Percentiles rank a stretch among this genome's conserved stretches.
Evolutionary conservation across 1,140 invertebrate genomes (phyloP).

Genomic region (Bombus ignitus): DNA sequence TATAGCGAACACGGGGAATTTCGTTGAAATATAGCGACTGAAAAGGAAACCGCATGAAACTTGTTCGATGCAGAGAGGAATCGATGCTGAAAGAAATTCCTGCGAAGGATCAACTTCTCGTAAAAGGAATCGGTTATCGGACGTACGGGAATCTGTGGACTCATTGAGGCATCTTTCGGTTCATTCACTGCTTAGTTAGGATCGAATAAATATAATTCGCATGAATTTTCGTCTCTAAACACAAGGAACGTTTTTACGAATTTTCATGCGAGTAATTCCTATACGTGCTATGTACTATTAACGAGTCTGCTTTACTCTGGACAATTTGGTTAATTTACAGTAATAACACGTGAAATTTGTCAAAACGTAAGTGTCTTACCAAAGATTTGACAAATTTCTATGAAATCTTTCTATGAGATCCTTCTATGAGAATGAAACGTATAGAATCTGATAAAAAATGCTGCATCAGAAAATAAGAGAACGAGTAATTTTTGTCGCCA

Average conservation of each 20-base stretch:
- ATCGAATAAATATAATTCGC: background rate
- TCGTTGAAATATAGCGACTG: conserved; percentile 5
- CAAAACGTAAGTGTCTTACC: too few relatives aligned
- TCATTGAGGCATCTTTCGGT: background rate
- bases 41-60: conserved; percentile 18
- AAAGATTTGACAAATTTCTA: too few relatives aligned
- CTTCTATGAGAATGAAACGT: too few relatives aligned
- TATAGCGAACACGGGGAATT: background rate
- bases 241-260: too few relatives aligned
- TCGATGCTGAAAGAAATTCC: conserved; percentile 14
- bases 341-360: too few relatives aligned
- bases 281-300: background rate
- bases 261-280: background rate
- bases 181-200: background rate
- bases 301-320: too few relatives aligned
- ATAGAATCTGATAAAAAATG: too few relatives aligned
- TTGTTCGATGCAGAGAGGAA: background rate
- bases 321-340: too few relatives aligned
- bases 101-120: background rate
- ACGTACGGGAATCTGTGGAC: background rate
- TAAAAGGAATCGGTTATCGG: conserved; percentile 12
- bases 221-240: background rate
- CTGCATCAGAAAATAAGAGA: too few relatives aligned
- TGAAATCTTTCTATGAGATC: too few relatives aligned
- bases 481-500: too few relatives aligned